phyloP scores from a whole-genome alignment of 2,113 vertebrate species.

The Prietella phreatophila region DNA sequence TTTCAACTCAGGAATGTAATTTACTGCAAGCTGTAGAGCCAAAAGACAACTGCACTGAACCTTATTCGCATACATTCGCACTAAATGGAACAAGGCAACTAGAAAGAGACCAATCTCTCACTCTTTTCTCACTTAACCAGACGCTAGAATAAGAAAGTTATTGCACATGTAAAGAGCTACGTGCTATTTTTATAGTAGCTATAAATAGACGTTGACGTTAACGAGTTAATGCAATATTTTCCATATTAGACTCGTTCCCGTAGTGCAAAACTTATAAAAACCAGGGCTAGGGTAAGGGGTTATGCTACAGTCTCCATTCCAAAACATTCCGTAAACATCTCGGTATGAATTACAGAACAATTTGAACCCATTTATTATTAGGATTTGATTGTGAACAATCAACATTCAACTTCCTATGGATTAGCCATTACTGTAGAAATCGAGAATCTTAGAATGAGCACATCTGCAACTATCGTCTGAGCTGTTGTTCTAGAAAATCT shows the following conservation, averaged over 20 bases:
- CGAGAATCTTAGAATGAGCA: not conserved
- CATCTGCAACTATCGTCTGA: not conserved
- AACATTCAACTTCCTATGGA: not conserved
- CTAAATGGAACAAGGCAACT: not conserved
- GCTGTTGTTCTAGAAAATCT: not conserved
- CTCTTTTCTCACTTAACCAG: not conserved
- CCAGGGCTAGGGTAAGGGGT: too few species aligned
- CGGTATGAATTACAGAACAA: too few species aligned
- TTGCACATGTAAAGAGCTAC: not conserved
- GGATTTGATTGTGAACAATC: not conserved
- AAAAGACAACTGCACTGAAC: not conserved
- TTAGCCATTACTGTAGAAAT: not conserved
- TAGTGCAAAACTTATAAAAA: too few species aligned
- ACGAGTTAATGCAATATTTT: too few species aligned
- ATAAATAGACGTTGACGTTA: not conserved
- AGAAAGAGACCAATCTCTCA: not conserved
- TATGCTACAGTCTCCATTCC: too few species aligned
- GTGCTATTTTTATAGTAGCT: not conserved
- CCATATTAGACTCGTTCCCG: too few species aligned
- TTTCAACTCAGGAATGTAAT: not conserved
- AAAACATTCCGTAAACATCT: too few species aligned
- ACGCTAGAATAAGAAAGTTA: not conserved
- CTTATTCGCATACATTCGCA: not conserved
- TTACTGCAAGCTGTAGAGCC: not conserved
- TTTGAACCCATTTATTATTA: not conserved